A percentile compares a stretch with the other conserved stretches of the same genome.
Evolutionary conservation across 1,140 invertebrate genomes (phyloP).

Genomic region (Drosophila sp.): DNA sequence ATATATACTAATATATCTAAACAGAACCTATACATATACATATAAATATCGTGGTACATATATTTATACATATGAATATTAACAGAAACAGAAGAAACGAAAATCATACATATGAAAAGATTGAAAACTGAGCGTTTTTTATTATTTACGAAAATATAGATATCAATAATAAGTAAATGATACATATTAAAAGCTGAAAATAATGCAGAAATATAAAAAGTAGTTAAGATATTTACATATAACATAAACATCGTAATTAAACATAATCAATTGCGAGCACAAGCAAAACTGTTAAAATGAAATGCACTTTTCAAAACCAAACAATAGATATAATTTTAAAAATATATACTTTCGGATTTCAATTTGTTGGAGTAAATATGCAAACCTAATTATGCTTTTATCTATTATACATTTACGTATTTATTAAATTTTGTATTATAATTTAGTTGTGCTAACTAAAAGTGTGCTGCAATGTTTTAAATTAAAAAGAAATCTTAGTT

Average conservation of each 20-base stretch:
- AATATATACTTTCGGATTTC: neutral
- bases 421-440: constrained; percentile 72
- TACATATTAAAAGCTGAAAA: constrained; percentile 79
- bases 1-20: constrained; percentile 52
- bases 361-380: constrained; percentile 20
- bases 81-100: neutral
- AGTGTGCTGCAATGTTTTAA: constrained; percentile 80
- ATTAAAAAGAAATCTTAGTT: constrained; percentile 65
- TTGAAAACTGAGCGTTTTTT: constrained; percentile 52
- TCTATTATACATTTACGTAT: constrained; percentile 34
- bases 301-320: constrained; percentile 52
- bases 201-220: constrained; percentile 73
- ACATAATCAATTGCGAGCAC: constrained; percentile 63
- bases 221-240: constrained; percentile 65
- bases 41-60: constrained; percentile 64
- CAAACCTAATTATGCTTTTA: constrained; percentile 9
- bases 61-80: constrained; percentile 62
- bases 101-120: constrained; percentile 5
- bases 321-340: constrained; percentile 20
- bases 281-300: constrained; percentile 63
- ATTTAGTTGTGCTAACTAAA: constrained; percentile 74
- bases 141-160: constrained; percentile 64
- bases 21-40: constrained; percentile 55
- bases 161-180: constrained; percentile 67
- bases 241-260: constrained; percentile 58